Percentiles rank a stretch among this genome's conserved stretches.
Conservation (phyloP, 1,140 invertebrate species). For the Drosophila lowei region DNA sequence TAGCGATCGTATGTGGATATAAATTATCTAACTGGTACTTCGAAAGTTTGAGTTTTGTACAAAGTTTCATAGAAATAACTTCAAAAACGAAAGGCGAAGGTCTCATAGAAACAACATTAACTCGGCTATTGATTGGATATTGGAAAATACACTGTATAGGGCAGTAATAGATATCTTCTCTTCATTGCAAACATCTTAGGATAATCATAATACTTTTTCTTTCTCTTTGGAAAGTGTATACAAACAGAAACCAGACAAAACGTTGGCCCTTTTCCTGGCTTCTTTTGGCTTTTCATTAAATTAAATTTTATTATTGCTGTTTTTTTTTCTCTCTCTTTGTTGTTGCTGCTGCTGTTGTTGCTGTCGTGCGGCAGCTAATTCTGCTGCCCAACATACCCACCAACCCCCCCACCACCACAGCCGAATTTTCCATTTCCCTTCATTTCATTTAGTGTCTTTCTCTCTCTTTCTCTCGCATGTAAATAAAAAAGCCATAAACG, state of each 20-base stretch:
- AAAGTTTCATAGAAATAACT: no score
- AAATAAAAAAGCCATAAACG: constrained; percentile 68
- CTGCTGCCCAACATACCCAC: constrained; percentile 33
- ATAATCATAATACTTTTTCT: no score
- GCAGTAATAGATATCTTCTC: no score
- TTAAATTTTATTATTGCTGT: constrained; percentile 64
- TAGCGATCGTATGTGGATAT: no score
- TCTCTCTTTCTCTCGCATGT: constrained; percentile 24
- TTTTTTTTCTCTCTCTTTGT: constrained; percentile 10
- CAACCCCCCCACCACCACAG: no score
- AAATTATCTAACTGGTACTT: no score
- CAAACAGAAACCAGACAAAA: neutral
- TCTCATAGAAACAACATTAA: no score
- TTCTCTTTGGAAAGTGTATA: no score
- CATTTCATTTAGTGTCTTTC: constrained; percentile 14
- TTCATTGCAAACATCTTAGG: neutral
- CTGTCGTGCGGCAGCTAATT: constrained; percentile 63
- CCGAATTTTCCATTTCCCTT: constrained; percentile 1
- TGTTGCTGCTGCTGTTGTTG: constrained; percentile 4
- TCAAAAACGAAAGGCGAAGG: no score
- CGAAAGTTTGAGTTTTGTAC: no score
- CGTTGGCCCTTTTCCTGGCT: constrained; percentile 34
- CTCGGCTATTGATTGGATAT: no score
- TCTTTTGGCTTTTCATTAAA: constrained; percentile 66
- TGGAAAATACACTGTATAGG: no score